Conservation (phyloP, 2,797 vertebrate species). For the Lacerta bilineata region DNA sequence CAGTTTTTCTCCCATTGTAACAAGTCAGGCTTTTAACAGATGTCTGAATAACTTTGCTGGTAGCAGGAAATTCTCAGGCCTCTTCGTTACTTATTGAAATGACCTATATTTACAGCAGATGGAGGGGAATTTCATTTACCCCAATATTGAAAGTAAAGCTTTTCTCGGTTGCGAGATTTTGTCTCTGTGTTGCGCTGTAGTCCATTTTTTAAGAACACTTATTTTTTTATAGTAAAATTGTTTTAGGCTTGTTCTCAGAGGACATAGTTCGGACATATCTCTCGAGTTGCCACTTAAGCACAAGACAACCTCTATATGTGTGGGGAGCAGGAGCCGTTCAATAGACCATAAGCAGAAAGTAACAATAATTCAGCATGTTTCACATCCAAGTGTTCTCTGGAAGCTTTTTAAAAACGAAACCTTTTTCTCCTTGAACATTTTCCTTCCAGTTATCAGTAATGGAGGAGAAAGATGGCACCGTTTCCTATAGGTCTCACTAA, state of each 20-base stretch:
- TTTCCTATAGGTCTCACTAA: conserved; percentile 10
- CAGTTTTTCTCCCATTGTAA: conserved; percentile 65
- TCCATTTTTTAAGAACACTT: conserved; percentile 77
- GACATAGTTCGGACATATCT: conserved; percentile 68
- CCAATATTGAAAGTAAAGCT: conserved; percentile 60
- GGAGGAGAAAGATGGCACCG: conserved; percentile 19
- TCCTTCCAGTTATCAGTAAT: conserved; percentile 11
- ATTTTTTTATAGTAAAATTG: conserved; percentile 64
- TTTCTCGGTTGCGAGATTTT: conserved; percentile 56
- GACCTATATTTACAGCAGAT: conserved; percentile 74
- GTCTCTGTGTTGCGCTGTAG: conserved; percentile 56
- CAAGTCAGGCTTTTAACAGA: conserved; percentile 73
- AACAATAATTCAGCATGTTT: conserved; percentile 34
- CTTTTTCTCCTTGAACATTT: conserved; percentile 50
- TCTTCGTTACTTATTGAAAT: conserved; percentile 73
- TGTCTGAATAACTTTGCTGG: conserved; percentile 75
- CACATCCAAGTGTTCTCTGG: conserved; percentile 33
- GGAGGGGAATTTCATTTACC: conserved; percentile 68
- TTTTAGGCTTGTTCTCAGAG: conserved; percentile 60
- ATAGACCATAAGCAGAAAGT: conserved; percentile 45
- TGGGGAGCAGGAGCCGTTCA: background rate
- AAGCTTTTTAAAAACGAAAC: conserved; percentile 28
- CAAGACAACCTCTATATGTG: conserved; percentile 11
- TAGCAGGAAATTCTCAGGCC: conserved; percentile 71
- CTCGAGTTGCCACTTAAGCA: conserved; percentile 60